Percentiles rank a stretch among this genome's conserved stretches.
Conservation (phyloP, 2,888 invertebrate genomes). For the Drosophila tripunctata region DNA sequence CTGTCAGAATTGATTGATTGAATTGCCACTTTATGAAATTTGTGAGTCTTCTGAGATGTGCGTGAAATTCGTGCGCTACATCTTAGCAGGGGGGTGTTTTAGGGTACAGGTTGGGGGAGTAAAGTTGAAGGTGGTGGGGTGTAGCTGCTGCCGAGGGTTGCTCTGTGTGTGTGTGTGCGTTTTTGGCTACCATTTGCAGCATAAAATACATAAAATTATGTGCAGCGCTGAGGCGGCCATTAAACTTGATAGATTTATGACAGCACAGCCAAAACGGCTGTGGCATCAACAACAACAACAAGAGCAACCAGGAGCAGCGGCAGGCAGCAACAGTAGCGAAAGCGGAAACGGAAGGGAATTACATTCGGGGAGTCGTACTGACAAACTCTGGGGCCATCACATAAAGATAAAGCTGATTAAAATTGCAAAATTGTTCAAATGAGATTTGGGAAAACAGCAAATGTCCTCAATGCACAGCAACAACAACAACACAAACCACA, state of each 20-base stretch:
- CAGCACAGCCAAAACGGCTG: slow-evolving; percentile 47
- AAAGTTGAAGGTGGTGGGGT: slow-evolving; percentile 23
- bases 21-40: slow-evolving; percentile 84
- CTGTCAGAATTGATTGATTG: slow-evolving; percentile 84
- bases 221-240: slow-evolving; percentile 82
- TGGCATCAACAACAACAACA: slow-evolving; percentile 35
- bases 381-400: slow-evolving; percentile 46
- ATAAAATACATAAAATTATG: slow-evolving; percentile 83
- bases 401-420: slow-evolving; percentile 72
- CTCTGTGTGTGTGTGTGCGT: slow-evolving; percentile 66
- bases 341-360: neutral
- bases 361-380: slow-evolving; percentile 3
- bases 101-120: neutral
- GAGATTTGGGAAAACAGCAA: slow-evolving; percentile 60
- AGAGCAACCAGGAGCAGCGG: slow-evolving; percentile 5
- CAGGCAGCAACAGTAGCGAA: neutral
- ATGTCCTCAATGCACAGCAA: slow-evolving; percentile 23
- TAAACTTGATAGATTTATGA: slow-evolving; percentile 84
- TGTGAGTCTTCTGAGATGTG: slow-evolving; percentile 83
- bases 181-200: slow-evolving; percentile 74
- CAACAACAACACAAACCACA: neutral
- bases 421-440: slow-evolving; percentile 74
- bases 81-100: slow-evolving; percentile 4
- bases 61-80: slow-evolving; percentile 71
- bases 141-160: slow-evolving; percentile 11